These are phyloP conservation scores for Cheilinus undulatus DNA, from an alignment of 2,113 vertebrate genomes.

Conservation along the genomic window DNA sequence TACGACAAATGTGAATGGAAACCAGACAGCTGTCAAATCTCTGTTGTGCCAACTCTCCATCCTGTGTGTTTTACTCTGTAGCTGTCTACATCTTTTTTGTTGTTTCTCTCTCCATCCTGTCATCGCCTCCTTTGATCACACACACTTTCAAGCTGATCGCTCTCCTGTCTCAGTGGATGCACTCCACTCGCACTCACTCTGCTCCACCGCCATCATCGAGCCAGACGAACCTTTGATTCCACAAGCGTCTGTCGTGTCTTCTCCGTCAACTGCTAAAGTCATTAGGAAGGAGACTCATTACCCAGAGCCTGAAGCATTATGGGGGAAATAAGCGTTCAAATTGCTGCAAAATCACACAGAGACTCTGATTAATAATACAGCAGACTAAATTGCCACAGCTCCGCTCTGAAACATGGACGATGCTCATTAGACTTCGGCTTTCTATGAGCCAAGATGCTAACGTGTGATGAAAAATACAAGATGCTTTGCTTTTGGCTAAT, in stretches of 20 bases:
- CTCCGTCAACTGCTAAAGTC: slow-evolving; percentile 67
- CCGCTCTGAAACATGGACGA: slow-evolving; percentile 46
- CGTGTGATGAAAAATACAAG: slow-evolving; percentile 37
- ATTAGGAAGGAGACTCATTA: slow-evolving; percentile 76
- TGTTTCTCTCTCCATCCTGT: slow-evolving; percentile 19
- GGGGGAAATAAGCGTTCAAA: slow-evolving; percentile 74
- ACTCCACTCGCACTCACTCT: slow-evolving; percentile 11
- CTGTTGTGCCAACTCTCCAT: slow-evolving; percentile 22
- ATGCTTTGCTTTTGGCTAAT: slow-evolving; percentile 25
- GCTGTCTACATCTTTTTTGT: slow-evolving; percentile 13
- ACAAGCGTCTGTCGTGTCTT: slow-evolving; percentile 63
- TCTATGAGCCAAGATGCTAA: slow-evolving; percentile 46
- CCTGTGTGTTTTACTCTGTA: slow-evolving; percentile 32
- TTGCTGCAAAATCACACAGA: slow-evolving; percentile 74
- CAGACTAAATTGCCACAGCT: slow-evolving; percentile 64
- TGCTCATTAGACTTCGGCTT: slow-evolving; percentile 56
- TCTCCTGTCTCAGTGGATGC: slow-evolving; percentile 49
- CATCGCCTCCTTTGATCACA: slow-evolving; percentile 52
- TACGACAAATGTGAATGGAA: slow-evolving; percentile 15
- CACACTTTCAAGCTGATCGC: slow-evolving; percentile 32
- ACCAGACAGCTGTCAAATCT: not conserved
- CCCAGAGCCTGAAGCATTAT: slow-evolving; percentile 56
- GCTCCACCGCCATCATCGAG: slow-evolving; percentile 18
- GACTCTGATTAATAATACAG: slow-evolving; percentile 79
- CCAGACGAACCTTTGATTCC: slow-evolving; percentile 72